phyloP scores from a whole-genome alignment of 2,797 vertebrate species.

The Tiaroga cobitis region DNA sequence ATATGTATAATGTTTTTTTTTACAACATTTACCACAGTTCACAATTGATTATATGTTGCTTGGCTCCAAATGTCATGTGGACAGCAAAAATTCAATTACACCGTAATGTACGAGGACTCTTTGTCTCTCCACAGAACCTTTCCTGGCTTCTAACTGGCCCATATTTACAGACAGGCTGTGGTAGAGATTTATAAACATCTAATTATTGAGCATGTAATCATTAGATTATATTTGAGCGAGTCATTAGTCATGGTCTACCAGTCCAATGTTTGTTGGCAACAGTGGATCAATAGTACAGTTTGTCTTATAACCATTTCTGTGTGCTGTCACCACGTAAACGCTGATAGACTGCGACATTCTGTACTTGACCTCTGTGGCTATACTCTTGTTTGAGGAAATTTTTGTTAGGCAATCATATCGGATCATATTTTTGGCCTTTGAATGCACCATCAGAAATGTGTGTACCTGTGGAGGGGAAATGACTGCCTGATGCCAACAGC shows the following conservation, averaged over 20 bases:
- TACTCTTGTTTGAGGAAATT: slow-evolving; percentile 6
- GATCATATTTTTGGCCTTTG: background rate
- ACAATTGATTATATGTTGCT: slow-evolving; percentile 50
- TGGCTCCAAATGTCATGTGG: slow-evolving; percentile 36
- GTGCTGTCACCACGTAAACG: slow-evolving; percentile 34
- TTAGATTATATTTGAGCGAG: slow-evolving; percentile 48
- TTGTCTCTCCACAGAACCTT: slow-evolving; percentile 29
- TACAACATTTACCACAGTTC: slow-evolving; percentile 29
- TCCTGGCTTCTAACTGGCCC: slow-evolving; percentile 29
- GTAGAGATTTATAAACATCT: slow-evolving; percentile 56
- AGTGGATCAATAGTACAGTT: slow-evolving; percentile 72
- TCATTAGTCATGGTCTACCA: slow-evolving; percentile 53
- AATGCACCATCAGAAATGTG: background rate
- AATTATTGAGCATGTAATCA: slow-evolving; percentile 54
- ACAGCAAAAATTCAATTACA: slow-evolving; percentile 49
- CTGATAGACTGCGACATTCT: slow-evolving; percentile 18
- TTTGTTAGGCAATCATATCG: slow-evolving; percentile 17
- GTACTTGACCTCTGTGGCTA: slow-evolving; percentile 27
- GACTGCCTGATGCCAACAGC: background rate
- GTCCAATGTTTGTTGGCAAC: slow-evolving; percentile 58
- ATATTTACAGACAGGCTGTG: slow-evolving; percentile 41
- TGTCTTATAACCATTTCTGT: slow-evolving; percentile 50
- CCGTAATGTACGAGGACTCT: slow-evolving; percentile 45
- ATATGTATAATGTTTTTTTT: slow-evolving; percentile 39
- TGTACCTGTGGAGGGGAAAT: slow-evolving; percentile 20